Evolutionary conservation across 2,888 invertebrate species (phyloP).

Genomic region (Ochropleura plecta): DNA sequence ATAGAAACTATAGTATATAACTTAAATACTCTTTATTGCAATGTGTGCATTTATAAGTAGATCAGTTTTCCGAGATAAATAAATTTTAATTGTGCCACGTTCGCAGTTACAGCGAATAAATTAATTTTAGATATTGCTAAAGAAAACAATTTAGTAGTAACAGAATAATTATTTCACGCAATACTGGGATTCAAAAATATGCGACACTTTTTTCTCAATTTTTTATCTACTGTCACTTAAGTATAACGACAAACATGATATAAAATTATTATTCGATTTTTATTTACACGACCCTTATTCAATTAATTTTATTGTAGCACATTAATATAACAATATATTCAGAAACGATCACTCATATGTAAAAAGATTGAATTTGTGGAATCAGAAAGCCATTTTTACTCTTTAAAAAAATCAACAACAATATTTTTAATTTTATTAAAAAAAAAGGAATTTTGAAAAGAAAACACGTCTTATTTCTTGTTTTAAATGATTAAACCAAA

Average conservation of each 20-base stretch:
- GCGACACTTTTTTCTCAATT: not conserved
- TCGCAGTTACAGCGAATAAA: slow-evolving; percentile 13
- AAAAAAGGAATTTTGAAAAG: slow-evolving; percentile 4
- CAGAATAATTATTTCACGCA: slow-evolving; percentile 20
- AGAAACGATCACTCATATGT: slow-evolving; percentile 36
- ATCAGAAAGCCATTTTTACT: slow-evolving; percentile 35
- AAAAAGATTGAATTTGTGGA: slow-evolving; percentile 48
- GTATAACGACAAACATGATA: slow-evolving; percentile 52
- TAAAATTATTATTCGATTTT: slow-evolving; percentile 60
- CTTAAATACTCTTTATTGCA: slow-evolving; percentile 19
- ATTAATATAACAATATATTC: slow-evolving; percentile 42
- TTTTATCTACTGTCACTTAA: slow-evolving; percentile 25
- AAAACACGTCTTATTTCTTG: not conserved
- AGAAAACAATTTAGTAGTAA: slow-evolving; percentile 13
- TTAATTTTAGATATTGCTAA: slow-evolving; percentile 8
- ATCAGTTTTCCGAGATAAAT: slow-evolving; percentile 13
- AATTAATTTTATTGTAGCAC: slow-evolving; percentile 24
- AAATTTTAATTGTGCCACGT: slow-evolving; percentile 9
- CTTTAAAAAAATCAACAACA: not conserved
- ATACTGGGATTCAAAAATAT: slow-evolving; percentile 30
- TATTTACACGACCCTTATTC: slow-evolving; percentile 53
- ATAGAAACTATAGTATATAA: slow-evolving; percentile 18
- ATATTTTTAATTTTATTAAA: too few species aligned
- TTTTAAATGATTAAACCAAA: slow-evolving; percentile 8
- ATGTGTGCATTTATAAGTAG: slow-evolving; percentile 35